phyloP scores from a whole-genome alignment of 2,113 vertebrate genomes.

The Clarias batrachus region DNA sequence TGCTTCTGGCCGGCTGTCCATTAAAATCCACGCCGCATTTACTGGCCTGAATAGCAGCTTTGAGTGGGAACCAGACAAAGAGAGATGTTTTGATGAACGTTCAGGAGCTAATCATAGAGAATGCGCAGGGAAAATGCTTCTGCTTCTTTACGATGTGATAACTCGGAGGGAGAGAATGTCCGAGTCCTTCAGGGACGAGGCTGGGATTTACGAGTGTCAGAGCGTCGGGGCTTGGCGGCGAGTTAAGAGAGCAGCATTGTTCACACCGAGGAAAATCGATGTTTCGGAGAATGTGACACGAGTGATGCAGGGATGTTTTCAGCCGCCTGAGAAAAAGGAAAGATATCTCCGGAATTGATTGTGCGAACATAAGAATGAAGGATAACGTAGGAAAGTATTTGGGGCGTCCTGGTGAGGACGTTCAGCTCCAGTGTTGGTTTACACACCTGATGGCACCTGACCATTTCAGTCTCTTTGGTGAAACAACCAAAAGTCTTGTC shows the following conservation, averaged over 20 bases:
- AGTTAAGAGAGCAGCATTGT: constrained; percentile 40
- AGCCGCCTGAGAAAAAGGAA: not conserved
- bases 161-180: constrained; percentile 58
- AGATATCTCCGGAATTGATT: not conserved
- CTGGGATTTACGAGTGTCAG: constrained; percentile 42
- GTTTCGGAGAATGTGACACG: not conserved
- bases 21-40: constrained; percentile 19
- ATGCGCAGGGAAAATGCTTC: not conserved
- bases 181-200: constrained; percentile 35
- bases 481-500: too few species aligned
- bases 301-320: not conserved
- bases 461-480: too few species aligned
- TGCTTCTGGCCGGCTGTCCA: not conserved
- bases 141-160: constrained; percentile 31
- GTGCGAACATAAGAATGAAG: not conserved
- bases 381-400: not conserved
- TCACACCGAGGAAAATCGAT: not conserved
- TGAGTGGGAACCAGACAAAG: constrained; percentile 10
- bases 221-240: constrained; percentile 39
- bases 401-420: not conserved
- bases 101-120: constrained; percentile 1
- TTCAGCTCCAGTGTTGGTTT: not conserved
- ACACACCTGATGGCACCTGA: not conserved
- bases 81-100: constrained; percentile 3
- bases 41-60: constrained; percentile 17